A percentile compares a stretch with the other conserved stretches of the same genome.
Evolutionary conservation across 2,888 invertebrate genomes (phyloP).

Genomic region (Parelbella ahira): DNA sequence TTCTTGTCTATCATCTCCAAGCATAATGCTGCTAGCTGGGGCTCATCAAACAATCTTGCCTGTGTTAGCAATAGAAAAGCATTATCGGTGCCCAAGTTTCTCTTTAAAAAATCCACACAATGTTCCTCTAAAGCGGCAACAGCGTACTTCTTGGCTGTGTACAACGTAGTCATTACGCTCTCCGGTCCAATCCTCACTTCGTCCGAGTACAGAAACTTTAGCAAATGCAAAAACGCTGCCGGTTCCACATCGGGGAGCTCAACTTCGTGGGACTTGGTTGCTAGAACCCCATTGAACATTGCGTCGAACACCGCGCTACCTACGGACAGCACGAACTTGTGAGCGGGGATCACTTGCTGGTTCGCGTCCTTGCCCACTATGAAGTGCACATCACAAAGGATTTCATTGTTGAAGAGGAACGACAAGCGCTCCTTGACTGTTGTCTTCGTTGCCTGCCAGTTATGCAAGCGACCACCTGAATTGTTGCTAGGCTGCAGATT

Average conservation of each 20-base stretch:
- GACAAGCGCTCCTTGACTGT: conserved; percentile 88
- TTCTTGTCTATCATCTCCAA: conserved; percentile 91
- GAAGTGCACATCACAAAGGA: conserved; percentile 86
- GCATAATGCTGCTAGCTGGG: conserved; percentile 89
- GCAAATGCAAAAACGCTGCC: conserved; percentile 87
- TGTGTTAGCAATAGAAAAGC: conserved; percentile 90
- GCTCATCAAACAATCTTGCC: conserved; percentile 91
- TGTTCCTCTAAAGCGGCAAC: conserved; percentile 90
- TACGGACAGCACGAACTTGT: conserved; percentile 88
- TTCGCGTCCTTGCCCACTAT: conserved; percentile 86
- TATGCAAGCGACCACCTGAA: conserved; percentile 75
- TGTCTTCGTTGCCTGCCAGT: conserved; percentile 88
- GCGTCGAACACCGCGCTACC: conserved; percentile 93
- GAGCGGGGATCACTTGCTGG: conserved; percentile 87
- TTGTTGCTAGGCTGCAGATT: conserved; percentile 65
- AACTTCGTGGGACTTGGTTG: conserved; percentile 85
- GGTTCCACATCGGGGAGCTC: conserved; percentile 92
- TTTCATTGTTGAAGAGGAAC: conserved; percentile 77
- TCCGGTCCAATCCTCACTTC: conserved; percentile 91
- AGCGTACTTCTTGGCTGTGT: conserved; percentile 93
- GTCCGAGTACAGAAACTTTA: conserved; percentile 88
- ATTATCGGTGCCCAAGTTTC: conserved; percentile 89
- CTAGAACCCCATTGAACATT: conserved; percentile 90
- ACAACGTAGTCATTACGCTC: conserved; percentile 92
- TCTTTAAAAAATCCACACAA: conserved; percentile 88